Evolutionary conservation across 1,140 invertebrate species (phyloP), one percentile per base, ranked within the genome.

Genomic region (Subanguina moxae): DNA sequence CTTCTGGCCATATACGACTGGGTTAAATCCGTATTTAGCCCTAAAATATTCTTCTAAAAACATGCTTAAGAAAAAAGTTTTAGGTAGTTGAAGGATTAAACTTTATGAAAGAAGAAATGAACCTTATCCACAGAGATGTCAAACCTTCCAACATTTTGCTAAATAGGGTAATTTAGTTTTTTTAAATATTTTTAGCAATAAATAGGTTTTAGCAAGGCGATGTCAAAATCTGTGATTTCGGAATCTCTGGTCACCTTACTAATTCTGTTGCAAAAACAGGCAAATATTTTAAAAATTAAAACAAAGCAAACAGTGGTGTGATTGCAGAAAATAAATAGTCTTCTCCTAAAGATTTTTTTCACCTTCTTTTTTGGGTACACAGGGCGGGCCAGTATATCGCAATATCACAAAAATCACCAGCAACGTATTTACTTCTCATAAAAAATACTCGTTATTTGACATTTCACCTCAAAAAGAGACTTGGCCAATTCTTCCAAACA

Each of bases 141-240:
- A 72, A 78, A 43, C 86, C 86, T 5, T 86, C 85, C 5, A 87
- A 87, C 76, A 86, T 87, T 70, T 78, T 87, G 62, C 82, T 86
- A 11, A 85, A 86, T 74, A 73, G 75, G 23, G 48, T 52, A 38
- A 38, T 11, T 3, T 52, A 15, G 8, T 52, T 52, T 52, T 52
- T 38, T 52, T 52, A 15, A 15, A 3, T 3, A 52, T 52, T 3
- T 25, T 52, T 52, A 7, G 3, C 23, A 52, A 7, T 7, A 21
- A 21, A 7, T 8, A 3, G 3, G 3, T 25, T 52, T 52, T 52
- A 52, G 65, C 75, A 78, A 62, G 86, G 85, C 30, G 78, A 84
- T 57, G 83, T 87, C 7, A 87, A 87, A 76, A 84, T 87, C 65
- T 87, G 86, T 77, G 86, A 87, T 76, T 87, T 86, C 80, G 86